These are phyloP conservation scores for Rhinoraja longicauda DNA, from an alignment of 2,797 vertebrate genomes.

Conservation along the genomic window DNA sequence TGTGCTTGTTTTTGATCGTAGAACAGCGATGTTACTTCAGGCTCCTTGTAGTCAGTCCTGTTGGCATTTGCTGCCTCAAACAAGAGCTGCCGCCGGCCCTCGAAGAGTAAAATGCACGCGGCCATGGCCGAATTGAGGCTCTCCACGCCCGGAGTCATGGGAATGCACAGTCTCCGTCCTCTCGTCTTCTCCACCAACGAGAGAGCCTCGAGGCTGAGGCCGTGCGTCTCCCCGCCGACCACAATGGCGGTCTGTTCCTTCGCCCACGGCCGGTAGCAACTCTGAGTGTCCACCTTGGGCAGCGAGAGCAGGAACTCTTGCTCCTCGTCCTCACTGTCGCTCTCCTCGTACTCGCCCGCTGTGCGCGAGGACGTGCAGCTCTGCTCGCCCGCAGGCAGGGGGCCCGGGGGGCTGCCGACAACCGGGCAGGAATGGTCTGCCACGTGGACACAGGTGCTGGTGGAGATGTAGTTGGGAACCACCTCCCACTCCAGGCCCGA, in stretches of 20 bases:
- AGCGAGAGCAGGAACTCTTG: slow-evolving; percentile 43
- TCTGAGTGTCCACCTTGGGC: slow-evolving; percentile 55
- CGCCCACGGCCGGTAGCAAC: slow-evolving; percentile 73
- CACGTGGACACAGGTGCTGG: slow-evolving; percentile 59
- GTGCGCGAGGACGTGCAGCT: slow-evolving; percentile 55
- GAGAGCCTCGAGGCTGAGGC: slow-evolving; percentile 69
- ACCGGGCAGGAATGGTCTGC: slow-evolving; percentile 61
- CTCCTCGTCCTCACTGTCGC: slow-evolving; percentile 40
- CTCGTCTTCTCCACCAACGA: slow-evolving; percentile 62
- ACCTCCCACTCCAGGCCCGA: slow-evolving; percentile 69
- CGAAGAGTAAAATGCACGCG: slow-evolving; percentile 80
- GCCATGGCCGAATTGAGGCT: slow-evolving; percentile 86
- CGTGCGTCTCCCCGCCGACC: slow-evolving; percentile 77
- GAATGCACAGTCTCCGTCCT: slow-evolving; percentile 71
- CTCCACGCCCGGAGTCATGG: slow-evolving; percentile 68
- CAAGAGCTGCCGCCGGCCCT: slow-evolving; percentile 74
- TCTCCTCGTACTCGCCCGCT: slow-evolving; percentile 42
- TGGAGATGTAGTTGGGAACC: slow-evolving; percentile 61
- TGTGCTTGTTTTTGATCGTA: no score
- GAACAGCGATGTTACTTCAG: no score
- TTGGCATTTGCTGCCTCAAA: neutral
- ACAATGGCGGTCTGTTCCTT: slow-evolving; percentile 66
- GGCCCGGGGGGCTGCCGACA: neutral
- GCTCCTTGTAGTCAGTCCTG: neutral
- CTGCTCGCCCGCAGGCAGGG: slow-evolving; percentile 51